Conservation (phyloP, 2,797 vertebrate genomes). For the Chloroceryle inda region DNA sequence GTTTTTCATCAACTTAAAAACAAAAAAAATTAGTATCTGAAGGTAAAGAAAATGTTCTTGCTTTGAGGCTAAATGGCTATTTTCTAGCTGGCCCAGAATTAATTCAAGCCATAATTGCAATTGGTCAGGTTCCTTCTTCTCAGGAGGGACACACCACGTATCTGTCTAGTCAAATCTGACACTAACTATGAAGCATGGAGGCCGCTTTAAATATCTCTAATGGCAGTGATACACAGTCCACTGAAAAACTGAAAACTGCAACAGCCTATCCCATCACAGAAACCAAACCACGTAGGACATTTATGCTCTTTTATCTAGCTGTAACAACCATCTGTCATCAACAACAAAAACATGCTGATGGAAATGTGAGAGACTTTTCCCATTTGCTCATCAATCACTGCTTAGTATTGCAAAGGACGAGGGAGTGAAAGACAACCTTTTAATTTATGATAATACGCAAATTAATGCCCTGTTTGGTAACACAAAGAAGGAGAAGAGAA, state of each 20-base stretch:
- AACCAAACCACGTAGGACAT: background rate
- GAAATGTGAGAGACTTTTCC: background rate
- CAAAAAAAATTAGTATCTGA: background rate
- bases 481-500: background rate
- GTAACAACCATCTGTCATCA: conserved; percentile 30
- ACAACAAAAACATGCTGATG: conserved; percentile 7
- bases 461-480: conserved; percentile 27
- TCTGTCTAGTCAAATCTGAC: background rate
- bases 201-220: background rate
- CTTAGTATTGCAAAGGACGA: background rate
- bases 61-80: background rate
- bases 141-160: background rate
- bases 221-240: background rate
- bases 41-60: background rate
- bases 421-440: conserved; percentile 11
- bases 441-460: background rate
- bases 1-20: conserved; percentile 12
- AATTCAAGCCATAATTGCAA: background rate
- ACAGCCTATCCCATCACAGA: background rate
- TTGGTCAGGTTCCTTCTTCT: background rate
- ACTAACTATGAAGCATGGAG: background rate
- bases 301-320: conserved; percentile 11
- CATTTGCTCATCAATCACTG: conserved; percentile 12
- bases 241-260: background rate
- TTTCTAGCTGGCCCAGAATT: background rate